A percentile compares a stretch with the other conserved stretches of the same genome.
phyloP scores from a whole-genome alignment of 2,888 invertebrate genomes.

The Meteorus cinctellus region DNA sequence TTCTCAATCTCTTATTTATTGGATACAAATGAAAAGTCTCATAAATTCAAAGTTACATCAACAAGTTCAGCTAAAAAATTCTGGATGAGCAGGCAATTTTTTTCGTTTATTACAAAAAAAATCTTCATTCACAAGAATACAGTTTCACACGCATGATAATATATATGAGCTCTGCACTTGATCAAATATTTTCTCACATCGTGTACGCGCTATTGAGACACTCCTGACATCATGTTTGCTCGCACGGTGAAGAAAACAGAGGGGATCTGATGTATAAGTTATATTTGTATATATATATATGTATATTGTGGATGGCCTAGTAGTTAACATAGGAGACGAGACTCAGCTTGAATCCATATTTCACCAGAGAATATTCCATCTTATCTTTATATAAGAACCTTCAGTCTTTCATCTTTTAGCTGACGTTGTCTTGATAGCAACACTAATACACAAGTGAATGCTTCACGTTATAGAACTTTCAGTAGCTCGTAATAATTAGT shows the following conservation, averaged over 20 bases:
- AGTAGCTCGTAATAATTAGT: not conserved
- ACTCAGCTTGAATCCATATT: conserved; percentile 41
- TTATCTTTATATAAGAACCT: not conserved
- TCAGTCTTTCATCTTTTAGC: conserved; percentile 5
- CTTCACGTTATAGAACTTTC: not conserved
- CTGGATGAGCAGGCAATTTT: too few relatives aligned
- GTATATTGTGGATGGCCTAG: conserved; percentile 30
- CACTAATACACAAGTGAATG: conserved; percentile 45
- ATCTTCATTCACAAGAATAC: not conserved
- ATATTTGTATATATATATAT: too few relatives aligned
- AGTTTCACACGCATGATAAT: not conserved
- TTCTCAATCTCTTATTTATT: too few relatives aligned
- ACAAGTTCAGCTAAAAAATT: too few relatives aligned
- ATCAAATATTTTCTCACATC: conserved; percentile 58
- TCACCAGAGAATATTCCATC: conserved; percentile 28
- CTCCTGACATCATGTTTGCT: conserved; percentile 23
- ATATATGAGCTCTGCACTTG: conserved; percentile 53
- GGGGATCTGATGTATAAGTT: conserved; percentile 40
- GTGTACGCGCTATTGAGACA: conserved; percentile 29
- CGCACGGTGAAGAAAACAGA: conserved; percentile 45
- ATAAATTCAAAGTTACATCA: too few relatives aligned
- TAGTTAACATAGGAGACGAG: conserved; percentile 18
- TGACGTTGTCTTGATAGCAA: conserved; percentile 22
- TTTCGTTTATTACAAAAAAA: not conserved
- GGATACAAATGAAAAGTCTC: too few relatives aligned